Conservation (phyloP, 2,113 vertebrate species). For the Promerops cafer region DNA sequence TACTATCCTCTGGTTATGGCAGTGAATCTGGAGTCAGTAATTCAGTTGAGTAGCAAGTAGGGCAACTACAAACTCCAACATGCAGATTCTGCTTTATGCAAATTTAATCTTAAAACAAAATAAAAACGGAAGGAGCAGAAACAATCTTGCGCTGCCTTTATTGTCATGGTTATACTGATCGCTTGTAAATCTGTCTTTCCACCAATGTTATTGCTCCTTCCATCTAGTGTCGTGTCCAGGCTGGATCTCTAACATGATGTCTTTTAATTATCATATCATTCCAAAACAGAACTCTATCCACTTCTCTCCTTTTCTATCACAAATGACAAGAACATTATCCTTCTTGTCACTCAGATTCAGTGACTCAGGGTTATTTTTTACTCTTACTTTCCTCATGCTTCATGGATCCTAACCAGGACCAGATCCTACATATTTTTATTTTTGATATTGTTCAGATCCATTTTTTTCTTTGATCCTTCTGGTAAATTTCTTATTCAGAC, state of each 20-base stretch:
- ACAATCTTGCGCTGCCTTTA: neutral
- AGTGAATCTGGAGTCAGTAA: neutral
- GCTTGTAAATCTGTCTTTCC: neutral
- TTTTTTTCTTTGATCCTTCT: neutral
- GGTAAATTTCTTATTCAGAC: neutral
- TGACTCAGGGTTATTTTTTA: conserved; percentile 14
- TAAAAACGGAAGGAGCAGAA: neutral
- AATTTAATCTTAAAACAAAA: neutral
- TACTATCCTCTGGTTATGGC: neutral
- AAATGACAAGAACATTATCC: conserved; percentile 5
- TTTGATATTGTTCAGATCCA: neutral
- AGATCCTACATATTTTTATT: neutral
- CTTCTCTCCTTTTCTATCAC: neutral
- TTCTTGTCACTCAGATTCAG: conserved; percentile 1
- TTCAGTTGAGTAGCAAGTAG: neutral
- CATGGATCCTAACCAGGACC: neutral
- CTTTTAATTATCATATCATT: neutral
- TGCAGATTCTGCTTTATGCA: neutral
- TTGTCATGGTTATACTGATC: neutral
- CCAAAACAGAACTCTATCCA: neutral
- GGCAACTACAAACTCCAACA: neutral
- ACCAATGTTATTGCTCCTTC: neutral
- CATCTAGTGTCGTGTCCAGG: neutral
- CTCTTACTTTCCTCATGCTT: neutral
- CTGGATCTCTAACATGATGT: neutral